A percentile compares a stretch with the other conserved stretches of the same genome.
Conservation (phyloP, 2,888 invertebrate species). For the Graphium colonna region DNA sequence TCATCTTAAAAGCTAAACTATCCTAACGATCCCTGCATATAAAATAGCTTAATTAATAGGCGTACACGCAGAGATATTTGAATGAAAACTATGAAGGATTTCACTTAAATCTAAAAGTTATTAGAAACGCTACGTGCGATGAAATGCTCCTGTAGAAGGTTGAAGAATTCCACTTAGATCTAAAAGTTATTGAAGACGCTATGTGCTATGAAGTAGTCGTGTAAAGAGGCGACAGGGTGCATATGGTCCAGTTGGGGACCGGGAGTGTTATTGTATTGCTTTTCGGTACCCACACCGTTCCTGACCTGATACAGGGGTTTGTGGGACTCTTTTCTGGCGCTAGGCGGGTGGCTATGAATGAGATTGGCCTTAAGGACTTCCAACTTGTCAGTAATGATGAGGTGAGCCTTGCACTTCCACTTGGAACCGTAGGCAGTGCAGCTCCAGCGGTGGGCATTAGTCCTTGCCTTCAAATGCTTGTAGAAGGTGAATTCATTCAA, state of each 20-base stretch:
- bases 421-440: conserved; percentile 66
- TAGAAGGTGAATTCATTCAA: conserved; percentile 68
- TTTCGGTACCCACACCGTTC: conserved; percentile 28
- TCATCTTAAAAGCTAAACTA: conserved; percentile 9
- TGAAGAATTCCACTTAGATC: conserved; percentile 23
- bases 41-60: conserved; percentile 4
- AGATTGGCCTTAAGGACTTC: conserved; percentile 62
- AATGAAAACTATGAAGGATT: background rate
- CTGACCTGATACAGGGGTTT: conserved; percentile 24
- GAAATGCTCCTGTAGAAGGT: conserved; percentile 57
- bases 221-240: conserved; percentile 46
- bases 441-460: conserved; percentile 65
- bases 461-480: conserved; percentile 62
- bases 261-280: conserved; percentile 28
- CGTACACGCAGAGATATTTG: background rate
- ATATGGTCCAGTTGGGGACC: conserved; percentile 21
- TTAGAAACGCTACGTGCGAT: conserved; percentile 60
- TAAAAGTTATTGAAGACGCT: conserved; percentile 58
- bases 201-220: conserved; percentile 61
- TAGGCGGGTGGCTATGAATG: conserved; percentile 56
- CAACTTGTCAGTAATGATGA: conserved; percentile 62
- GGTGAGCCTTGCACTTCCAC: conserved; percentile 65
- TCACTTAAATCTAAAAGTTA: conserved; percentile 37
- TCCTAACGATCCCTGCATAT: conserved; percentile 10
- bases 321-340: conserved; percentile 37